A percentile compares a stretch with the other conserved stretches of the same genome.
These are phyloP conservation scores for Zygaena filipendulae DNA, from an alignment of 2,888 invertebrate genomes.

Conservation along the genomic window DNA sequence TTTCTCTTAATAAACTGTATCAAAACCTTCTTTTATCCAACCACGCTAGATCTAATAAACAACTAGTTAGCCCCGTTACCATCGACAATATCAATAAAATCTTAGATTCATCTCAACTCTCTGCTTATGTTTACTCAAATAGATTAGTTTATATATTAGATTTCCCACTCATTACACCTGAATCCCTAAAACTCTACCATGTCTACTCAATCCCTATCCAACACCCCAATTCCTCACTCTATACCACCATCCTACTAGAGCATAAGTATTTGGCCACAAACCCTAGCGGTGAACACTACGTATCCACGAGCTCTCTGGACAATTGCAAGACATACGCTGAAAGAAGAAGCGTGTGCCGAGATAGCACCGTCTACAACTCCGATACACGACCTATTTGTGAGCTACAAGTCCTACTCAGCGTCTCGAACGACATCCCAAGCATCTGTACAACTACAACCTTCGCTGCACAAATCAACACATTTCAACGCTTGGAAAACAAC, in stretches of 20 bases:
- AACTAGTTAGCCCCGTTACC: slow-evolving; percentile 16
- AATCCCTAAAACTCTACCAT: slow-evolving; percentile 19
- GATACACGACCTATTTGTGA: slow-evolving; percentile 16
- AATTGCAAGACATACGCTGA: slow-evolving; percentile 15
- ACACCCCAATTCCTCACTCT: slow-evolving; percentile 19
- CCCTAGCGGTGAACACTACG: slow-evolving; percentile 17
- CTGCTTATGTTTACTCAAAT: slow-evolving; percentile 20
- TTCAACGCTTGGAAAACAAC: slow-evolving; percentile 14
- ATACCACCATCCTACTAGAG: slow-evolving; percentile 22
- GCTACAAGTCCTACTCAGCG: slow-evolving; percentile 11
- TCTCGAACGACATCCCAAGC: slow-evolving; percentile 12
- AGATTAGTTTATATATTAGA: slow-evolving; percentile 19
- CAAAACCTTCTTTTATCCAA: slow-evolving; percentile 17
- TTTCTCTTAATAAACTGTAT: slow-evolving; percentile 14
- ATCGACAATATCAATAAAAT: slow-evolving; percentile 19
- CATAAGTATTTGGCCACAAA: slow-evolving; percentile 20
- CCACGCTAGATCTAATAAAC: slow-evolving; percentile 15
- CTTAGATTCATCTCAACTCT: slow-evolving; percentile 17
- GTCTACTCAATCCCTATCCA: slow-evolving; percentile 21
- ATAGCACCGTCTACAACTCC: slow-evolving; percentile 16
- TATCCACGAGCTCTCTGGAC: slow-evolving; percentile 16
- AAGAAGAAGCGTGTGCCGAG: slow-evolving; percentile 14
- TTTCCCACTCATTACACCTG: slow-evolving; percentile 18
- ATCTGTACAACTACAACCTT: slow-evolving; percentile 17
- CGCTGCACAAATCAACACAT: slow-evolving; percentile 17